These are phyloP conservation scores for Tinea semifulvella DNA, from an alignment of 2,888 invertebrate genomes.

Conservation along the genomic window DNA sequence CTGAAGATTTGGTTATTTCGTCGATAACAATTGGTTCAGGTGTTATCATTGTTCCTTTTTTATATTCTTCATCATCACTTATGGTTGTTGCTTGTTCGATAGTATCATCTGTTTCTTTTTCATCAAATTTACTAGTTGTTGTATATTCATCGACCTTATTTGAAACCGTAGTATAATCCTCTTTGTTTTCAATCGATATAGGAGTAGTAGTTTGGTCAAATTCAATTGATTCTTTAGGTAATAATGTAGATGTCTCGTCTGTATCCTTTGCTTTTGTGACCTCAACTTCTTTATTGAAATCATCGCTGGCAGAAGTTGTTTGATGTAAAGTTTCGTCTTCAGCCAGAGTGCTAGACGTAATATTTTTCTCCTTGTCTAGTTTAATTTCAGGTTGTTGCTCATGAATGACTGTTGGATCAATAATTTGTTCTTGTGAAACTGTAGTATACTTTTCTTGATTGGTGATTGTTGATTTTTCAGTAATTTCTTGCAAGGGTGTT, in stretches of 20 bases:
- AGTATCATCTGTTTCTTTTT: constrained; percentile 23
- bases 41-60: background rate
- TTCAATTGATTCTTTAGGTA: background rate
- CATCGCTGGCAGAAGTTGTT: background rate
- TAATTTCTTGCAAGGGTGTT: background rate
- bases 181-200: background rate
- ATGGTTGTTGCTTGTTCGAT: constrained; percentile 19
- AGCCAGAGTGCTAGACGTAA: background rate
- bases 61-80: background rate
- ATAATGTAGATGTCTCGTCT: background rate
- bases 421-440: constrained; percentile 17
- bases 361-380: constrained; percentile 14
- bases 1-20: constrained; percentile 18
- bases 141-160: constrained; percentile 21
- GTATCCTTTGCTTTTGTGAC: background rate
- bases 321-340: background rate
- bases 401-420: constrained; percentile 16
- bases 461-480: background rate
- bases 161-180: background rate
- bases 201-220: background rate
- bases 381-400: constrained; percentile 11
- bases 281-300: background rate
- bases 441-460: constrained; percentile 26
- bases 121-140: constrained; percentile 25
- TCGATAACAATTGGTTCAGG: constrained; percentile 19